Evolutionary conservation across 2,888 invertebrate genomes (phyloP), one percentile per base, ranked within the genome.

Genomic region (Limnephilus marmoratus): DNA sequence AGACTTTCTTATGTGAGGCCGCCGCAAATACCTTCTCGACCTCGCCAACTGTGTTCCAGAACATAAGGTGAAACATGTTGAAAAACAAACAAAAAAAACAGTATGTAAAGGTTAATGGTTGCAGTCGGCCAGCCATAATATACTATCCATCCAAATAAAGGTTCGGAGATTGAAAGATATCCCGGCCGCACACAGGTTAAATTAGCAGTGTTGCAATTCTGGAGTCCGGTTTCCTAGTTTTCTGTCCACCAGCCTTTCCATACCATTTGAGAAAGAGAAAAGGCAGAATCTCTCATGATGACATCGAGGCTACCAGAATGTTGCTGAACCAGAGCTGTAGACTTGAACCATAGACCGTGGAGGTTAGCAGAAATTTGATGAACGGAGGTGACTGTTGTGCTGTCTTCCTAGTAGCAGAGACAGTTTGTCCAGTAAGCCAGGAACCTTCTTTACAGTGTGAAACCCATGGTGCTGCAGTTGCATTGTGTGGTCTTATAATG

Each of bases 21-120:
- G 98, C 98, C 96, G 97, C 97, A 97, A 99, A 99, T 96, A 99
- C 98, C 97, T 98, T 98, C 98, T 99, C 99, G 97, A 99, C 99
- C 98, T 99, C 99, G 97, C 98, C 98, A 98, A 99, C 99, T 99
- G 98, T 85, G 53, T 34, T 85, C 90, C 85, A 89, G 92, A 91
- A 92, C 92, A 92, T 81, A 91, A 91, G 91, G 91, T 91, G 90
- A 93, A 93, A 92, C 93, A 93, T 90, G 91, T 91, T 92, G 90
- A 81, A 92, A 53, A 89, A 81, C 93, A 82, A 81, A 92, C 92
- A 82, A 81, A 92, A 86, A 45, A 86, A 87, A 91, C 41, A 82
- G 90, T n/a, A 85, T 29, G 91, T 81, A 81, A n/a, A 31, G 80
- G 89, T 53, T 49, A 53, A 45, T 29, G 68, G 68, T 68, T 68